Conservation (phyloP, 2,113 vertebrate genomes). For the Sphyrna mokarran region DNA sequence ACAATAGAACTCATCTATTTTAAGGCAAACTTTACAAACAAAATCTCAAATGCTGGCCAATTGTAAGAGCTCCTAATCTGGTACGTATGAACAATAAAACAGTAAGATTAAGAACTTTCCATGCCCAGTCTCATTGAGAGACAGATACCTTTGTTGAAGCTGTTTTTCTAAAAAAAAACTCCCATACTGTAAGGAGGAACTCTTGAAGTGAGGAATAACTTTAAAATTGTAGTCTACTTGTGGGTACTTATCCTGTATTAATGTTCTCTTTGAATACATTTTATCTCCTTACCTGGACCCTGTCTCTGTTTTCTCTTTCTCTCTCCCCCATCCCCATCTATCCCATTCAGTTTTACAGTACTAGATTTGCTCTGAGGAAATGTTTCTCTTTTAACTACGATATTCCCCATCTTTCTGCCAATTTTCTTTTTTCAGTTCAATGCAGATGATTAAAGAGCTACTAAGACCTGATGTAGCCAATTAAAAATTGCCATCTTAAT, state of each 20-base stretch:
- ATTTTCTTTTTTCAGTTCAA: not conserved
- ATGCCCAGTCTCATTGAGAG: not conserved
- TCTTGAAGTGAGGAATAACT: not conserved
- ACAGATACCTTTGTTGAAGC: not conserved
- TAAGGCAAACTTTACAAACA: not conserved
- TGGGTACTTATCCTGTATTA: not conserved
- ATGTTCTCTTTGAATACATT: not conserved
- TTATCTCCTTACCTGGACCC: not conserved
- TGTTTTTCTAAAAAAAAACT: not conserved
- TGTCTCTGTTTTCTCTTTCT: not conserved
- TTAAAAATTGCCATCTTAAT: not conserved
- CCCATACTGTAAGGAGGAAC: not conserved
- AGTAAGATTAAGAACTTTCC: not conserved
- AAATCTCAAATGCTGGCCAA: not conserved
- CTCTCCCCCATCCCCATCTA: not conserved
- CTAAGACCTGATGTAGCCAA: not conserved
- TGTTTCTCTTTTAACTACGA: not conserved
- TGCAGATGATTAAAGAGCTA: not conserved
- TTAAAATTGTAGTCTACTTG: not conserved
- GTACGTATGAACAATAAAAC: not conserved
- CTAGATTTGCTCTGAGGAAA: not conserved
- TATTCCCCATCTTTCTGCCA: not conserved
- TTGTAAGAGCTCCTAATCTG: not conserved
- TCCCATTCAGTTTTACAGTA: not conserved
- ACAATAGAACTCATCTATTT: not conserved